Base-by-base conservation (phyloP, 2,797 vertebrate species). In the Chaetophractus vellerosus region DNA sequence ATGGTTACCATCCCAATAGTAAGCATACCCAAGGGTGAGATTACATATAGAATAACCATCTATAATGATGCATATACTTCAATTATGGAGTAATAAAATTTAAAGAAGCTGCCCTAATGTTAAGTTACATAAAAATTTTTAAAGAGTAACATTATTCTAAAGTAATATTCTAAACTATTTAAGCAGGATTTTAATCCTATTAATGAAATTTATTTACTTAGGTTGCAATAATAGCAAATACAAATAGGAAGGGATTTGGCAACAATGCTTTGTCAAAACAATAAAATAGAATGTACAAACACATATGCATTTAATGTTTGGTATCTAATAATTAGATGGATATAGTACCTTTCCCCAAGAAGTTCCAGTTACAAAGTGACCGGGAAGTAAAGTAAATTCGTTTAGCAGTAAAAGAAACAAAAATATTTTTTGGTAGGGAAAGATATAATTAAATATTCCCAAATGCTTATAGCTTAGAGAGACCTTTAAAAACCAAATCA, bases 401-500 rank as follows among this genome's bases (percentile, higher is more conserved):
- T 26, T 68, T 71, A 92, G 24, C 12, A 89, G 31, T 16, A 75
- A 90, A 76, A 89, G 36, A 76, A 82, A 91, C 28, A 88, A 88
- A 85, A 81, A 4, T 11, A 57, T 5, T 48, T 82, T 84, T 61
- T 19, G 66, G 41, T 82, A 86, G 55, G 9, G 38, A 91, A 79
- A 88, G 18, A 41, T 18, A n/a, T 23, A 91, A 52, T 52, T 80
- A 72, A 69, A 26, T 23, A 92, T 88, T 91, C 38, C 84, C 85
- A 91, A 88, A 69, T 89, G 64, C 9, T 68, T 86, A 91, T 45
- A 57, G 24, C 82, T 95, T 71, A 93, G 55, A 50, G 21, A 91
- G 7, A 83, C 24, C 90, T 90, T 57, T 16, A 92, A 86, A 88
- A 95, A 91, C 2, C 18, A 93, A 95, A 82, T 33, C 52, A 93